These are phyloP conservation scores for Urosaurus nigricauda DNA, from an alignment of 2,797 vertebrate species.

Conservation along the genomic window DNA sequence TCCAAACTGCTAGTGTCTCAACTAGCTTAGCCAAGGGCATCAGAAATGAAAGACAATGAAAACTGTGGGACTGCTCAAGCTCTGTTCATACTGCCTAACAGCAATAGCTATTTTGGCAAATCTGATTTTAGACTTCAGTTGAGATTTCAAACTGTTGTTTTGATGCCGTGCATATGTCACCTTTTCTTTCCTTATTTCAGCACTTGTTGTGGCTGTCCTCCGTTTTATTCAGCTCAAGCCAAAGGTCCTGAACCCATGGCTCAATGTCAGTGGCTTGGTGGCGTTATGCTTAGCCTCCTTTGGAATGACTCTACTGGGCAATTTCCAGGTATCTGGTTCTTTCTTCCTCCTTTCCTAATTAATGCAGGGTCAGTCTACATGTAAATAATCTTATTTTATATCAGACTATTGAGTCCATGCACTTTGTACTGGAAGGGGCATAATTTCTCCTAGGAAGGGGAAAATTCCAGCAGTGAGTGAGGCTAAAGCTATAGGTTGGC, in stretches of 20 bases:
- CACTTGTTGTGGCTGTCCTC: conserved; percentile 85
- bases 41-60: background rate
- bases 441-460: background rate
- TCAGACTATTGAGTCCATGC: background rate
- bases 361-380: background rate
- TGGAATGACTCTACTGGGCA: conserved; percentile 93
- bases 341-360: background rate
- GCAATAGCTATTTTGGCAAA: background rate
- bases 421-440: too few relatives aligned
- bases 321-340: conserved; percentile 88
- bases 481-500: background rate
- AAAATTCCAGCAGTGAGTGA: background rate
- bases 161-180: accelerated
- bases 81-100: too few relatives aligned
- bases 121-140: background rate
- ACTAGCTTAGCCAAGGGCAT: background rate
- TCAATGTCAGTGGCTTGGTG: conserved; percentile 85
- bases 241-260: conserved; percentile 82
- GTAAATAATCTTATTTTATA: background rate
- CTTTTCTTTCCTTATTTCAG: conserved; percentile 76
- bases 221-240: conserved; percentile 91
- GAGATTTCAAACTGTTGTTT: background rate
- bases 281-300: conserved; percentile 85
- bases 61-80: background rate
- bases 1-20: background rate